phyloP scores from a whole-genome alignment of 2,797 vertebrate species.

The Leptatherina wallacei region DNA sequence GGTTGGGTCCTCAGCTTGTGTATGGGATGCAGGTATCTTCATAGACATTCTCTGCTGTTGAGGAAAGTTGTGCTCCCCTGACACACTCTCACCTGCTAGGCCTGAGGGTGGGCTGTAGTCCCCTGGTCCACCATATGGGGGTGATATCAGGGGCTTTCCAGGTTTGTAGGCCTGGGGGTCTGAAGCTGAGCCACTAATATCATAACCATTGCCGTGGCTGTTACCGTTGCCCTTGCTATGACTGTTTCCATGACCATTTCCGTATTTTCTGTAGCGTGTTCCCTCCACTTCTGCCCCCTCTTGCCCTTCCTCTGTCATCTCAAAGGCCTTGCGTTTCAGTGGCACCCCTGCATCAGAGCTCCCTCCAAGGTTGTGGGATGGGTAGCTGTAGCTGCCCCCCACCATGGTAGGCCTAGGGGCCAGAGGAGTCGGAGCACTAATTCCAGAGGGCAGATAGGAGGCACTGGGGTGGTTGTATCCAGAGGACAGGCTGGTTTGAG shows the following conservation, averaged over 20 bases:
- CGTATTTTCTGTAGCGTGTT: slow-evolving; percentile 88
- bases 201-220: slow-evolving; percentile 84
- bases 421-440: slow-evolving; percentile 88
- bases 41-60: slow-evolving; percentile 79
- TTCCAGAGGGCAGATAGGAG: slow-evolving; percentile 88
- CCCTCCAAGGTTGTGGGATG: slow-evolving; percentile 75
- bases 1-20: slow-evolving; percentile 77
- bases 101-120: slow-evolving; percentile 83
- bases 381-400: slow-evolving; percentile 82
- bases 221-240: slow-evolving; percentile 83
- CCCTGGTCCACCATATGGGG: slow-evolving; percentile 76
- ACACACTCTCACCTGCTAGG: slow-evolving; percentile 78
- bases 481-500: slow-evolving; percentile 80
- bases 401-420: slow-evolving; percentile 81
- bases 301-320: slow-evolving; percentile 79
- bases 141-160: slow-evolving; percentile 81
- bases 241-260: slow-evolving; percentile 86
- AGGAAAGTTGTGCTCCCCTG: slow-evolving; percentile 77
- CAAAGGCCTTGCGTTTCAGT: slow-evolving; percentile 84
- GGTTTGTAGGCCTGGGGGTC: slow-evolving; percentile 74
- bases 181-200: slow-evolving; percentile 58
- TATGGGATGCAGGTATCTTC: slow-evolving; percentile 75
- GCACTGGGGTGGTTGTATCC: slow-evolving; percentile 87
- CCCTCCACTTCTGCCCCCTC: slow-evolving; percentile 75
- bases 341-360: slow-evolving; percentile 70